Base-by-base conservation (phyloP, 2,888 invertebrate genomes). In the Erpobdella octoculata region DNA sequence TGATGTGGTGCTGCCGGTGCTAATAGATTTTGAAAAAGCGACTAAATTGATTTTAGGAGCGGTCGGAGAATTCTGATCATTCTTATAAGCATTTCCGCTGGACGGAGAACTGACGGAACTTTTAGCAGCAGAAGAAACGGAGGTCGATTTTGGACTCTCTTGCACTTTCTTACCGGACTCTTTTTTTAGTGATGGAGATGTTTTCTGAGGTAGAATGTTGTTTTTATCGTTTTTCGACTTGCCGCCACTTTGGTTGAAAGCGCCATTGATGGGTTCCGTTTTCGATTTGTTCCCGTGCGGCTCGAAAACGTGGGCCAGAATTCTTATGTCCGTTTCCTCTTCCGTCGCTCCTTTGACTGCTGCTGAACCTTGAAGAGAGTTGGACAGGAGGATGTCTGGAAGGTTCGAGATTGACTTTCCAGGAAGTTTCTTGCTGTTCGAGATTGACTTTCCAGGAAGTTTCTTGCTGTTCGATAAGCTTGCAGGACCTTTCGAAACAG, bases 341-440 rank as follows among this genome's bases (percentile, higher is more conserved):
- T 6, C 33, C 6, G 9, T 62, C 18, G 5, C 33, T 33, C n/a
- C n/a, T 62, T 9, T 8, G 8, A 6, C 18, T 62, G 8, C 9
- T 62, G 4, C 5, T n/a, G n/a, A n/a, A 53, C 8, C 28, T 53
- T 9, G 12, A 9, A 28, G 53, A 12, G 53, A 53, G 53, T 53
- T 53, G 21, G 53, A 53, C 53, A 53, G 53, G 28, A 53, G 53
- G 28, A 53, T 53, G 53, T 53, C 53, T 25, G 53, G 53, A 15
- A 53, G 53, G 53, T 53, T 53, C 53, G 8, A 21, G 28, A 25
- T 8, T 8, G 28, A 25, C 2, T 46, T 41, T 5, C 31, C 25
- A 15, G 37, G 15, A 31, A 18, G 1, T 28, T 53, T 53, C 53
- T 53, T 53, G 1, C 21, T 21, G 28, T n/a, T n/a, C 53, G 8